Base-by-base conservation (phyloP, 2,113 vertebrate species). In the Antigone vipio region DNA sequence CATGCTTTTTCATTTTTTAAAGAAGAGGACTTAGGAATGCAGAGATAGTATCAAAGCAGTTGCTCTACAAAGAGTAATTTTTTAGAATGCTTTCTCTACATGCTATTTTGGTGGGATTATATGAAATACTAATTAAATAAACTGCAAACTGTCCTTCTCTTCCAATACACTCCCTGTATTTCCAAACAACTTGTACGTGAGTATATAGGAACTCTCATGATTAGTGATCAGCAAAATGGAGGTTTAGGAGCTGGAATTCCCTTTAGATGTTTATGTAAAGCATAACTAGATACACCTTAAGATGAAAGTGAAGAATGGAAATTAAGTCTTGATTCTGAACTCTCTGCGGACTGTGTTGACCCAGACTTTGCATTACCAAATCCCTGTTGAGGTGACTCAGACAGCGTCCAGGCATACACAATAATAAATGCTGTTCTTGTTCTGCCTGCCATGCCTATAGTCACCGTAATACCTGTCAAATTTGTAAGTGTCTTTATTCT, bases 241-340 rank as follows among this genome's bases (percentile, higher is more conserved):
- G 53, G 45, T 88, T 79, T 53, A 87, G 21, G 40, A 83, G 62
- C 27, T 72, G 27, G 20, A 80, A 94, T 64, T 93, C 82, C 58
- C 42, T 90, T 86, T 40, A 89, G 50, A 56, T 52, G 18, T 47
- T 67, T 89, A 47, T 32, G 19, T 59, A 92, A 63, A 86, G 23
- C n/a, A 55, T 47, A 85, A 90, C n/a, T 74, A 69, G n/a, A 59
- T 53, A 79, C 47, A 40, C 3, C 7, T 60, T 45, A 76, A 56
- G 59, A 80, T 83, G n/a, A 73, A 92, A 96, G 53, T 15, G 74
- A 92, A 59, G 34, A 91, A 94, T 38, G 47, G 34, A 89, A 95
- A 92, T 52, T 34, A 84, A 83, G 21, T n/a, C 21, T 63, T 60
- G 35, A 77, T 78, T 91, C 22, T 64, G 52, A 69, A 77, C 10